A percentile compares a stretch with the other conserved stretches of the same genome.
Evolutionary conservation across 2,888 invertebrate species (phyloP).

Genomic region (Baccha elongata): DNA sequence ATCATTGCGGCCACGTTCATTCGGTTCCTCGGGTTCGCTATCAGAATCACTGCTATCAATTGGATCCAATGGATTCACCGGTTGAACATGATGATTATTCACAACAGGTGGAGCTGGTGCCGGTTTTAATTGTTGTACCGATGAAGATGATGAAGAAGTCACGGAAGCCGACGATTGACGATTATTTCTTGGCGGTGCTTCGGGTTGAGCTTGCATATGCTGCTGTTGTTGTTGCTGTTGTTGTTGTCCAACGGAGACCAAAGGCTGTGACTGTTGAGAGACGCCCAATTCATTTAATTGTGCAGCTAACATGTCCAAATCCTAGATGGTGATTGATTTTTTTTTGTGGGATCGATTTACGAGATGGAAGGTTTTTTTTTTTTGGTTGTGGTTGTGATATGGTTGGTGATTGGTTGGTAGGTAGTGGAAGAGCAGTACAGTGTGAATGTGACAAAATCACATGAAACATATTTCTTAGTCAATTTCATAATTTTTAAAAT

Average conservation of each 20-base stretch:
- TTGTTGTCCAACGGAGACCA: constrained; percentile 65
- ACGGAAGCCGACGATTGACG: constrained; percentile 80
- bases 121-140: constrained; percentile 79
- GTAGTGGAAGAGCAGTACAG: constrained; percentile 71
- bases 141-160: constrained; percentile 76
- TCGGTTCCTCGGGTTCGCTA: constrained; percentile 91
- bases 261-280: constrained; percentile 81
- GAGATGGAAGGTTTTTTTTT: constrained; percentile 68
- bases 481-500: constrained; percentile 47
- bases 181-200: constrained; percentile 88
- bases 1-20: constrained; percentile 92
- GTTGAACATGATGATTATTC: constrained; percentile 81
- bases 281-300: constrained; percentile 97
- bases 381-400: constrained; percentile 74
- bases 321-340: constrained; percentile 85
- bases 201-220: constrained; percentile 85
- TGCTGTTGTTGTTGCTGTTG: too few species aligned
- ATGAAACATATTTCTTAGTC: constrained; percentile 70
- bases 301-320: constrained; percentile 97
- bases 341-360: constrained; percentile 75
- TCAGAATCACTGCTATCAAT: constrained; percentile 91
- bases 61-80: constrained; percentile 86
- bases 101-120: constrained; percentile 80
- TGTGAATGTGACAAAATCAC: constrained; percentile 71
- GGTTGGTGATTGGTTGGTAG: constrained; percentile 66